Base-by-base conservation (phyloP, 1,140 invertebrate genomes). In the Trichomalopsis sarcophagae region DNA sequence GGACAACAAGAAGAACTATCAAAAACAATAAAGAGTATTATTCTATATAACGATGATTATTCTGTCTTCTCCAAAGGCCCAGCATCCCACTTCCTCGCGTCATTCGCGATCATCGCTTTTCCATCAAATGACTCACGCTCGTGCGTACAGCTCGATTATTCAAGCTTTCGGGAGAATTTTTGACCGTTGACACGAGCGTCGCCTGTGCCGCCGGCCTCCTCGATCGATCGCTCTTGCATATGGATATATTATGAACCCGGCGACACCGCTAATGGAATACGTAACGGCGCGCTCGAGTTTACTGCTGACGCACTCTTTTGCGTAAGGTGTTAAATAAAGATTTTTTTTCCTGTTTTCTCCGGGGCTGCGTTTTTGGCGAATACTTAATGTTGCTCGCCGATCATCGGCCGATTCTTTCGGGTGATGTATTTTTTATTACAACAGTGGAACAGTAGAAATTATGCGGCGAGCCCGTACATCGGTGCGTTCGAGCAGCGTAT, bases 21-120 rank as follows among this genome's bases (percentile, higher is more conserved):
- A 91, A 92, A 93, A 92, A 93, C 90, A 92, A 93, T 93, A 93
- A 93, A 93, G 92, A 93, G 91, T 93, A 93, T 93, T 93, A 93
- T 93, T 93, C 92, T 93, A 93, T 92, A 93, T 91, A 92, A 91
- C 77, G 89, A 87, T 87, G 88, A 85, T 87, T 89, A 66, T 88
- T 89, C 27, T 27, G 81, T 77, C 87, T 85, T 86, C 81, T 84
- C 84, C 14, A n/a, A 7, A 27, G 17, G 27, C 47, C 66, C 44
- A 47, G 40, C 40, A 44, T 44, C 40, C 40, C 40, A 44, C 40
- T 44, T 10, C 10, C 40, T 44, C 40, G 33, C 40, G 40, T 44
- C 40, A 1, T 44, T 44, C 0, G 40, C 40, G 33, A 44, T 44
- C 7, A 44, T 44, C 40, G 40, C 10, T 73, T 85, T 80, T 62